Conservation (phyloP, 1,140 invertebrate genomes). For the Parasteatoda tepidariorum region DNA sequence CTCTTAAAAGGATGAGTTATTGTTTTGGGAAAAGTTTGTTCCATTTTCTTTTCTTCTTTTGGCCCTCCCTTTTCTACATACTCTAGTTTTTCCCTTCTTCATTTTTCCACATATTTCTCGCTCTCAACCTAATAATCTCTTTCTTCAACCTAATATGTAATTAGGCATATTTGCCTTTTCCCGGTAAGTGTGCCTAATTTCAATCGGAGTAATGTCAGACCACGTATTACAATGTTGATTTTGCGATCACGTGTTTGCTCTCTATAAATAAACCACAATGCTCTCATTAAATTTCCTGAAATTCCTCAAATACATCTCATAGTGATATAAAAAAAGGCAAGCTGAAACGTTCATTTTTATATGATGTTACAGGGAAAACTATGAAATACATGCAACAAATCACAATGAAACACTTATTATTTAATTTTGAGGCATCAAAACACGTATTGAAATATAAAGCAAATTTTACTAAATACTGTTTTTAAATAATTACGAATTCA, state of each 20-base stretch:
- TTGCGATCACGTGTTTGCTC: constrained; percentile 39
- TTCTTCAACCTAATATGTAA: constrained; percentile 48
- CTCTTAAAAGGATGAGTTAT: constrained; percentile 32
- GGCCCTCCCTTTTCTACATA: neutral
- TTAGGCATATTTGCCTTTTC: constrained; percentile 45
- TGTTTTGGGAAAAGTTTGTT: constrained; percentile 48
- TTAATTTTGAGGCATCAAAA: no score
- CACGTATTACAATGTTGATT: constrained; percentile 31
- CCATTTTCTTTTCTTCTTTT: constrained; percentile 19
- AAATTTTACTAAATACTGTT: no score
- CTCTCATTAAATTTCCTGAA: neutral
- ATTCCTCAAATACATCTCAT: neutral
- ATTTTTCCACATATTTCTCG: constrained; percentile 4
- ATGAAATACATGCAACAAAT: no score
- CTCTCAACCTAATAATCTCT: constrained; percentile 24
- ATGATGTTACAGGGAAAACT: no score
- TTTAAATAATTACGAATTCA: no score
- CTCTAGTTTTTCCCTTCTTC: constrained; percentile 25
- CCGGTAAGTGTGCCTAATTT: constrained; percentile 33
- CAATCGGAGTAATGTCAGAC: constrained; percentile 23
- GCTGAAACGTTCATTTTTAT: no score
- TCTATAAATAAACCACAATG: constrained; percentile 10
- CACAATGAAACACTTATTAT: no score
- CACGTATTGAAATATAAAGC: no score
- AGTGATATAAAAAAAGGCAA: neutral